These are phyloP conservation scores for Drosophila funebris DNA, from an alignment of 1,140 invertebrate genomes.

Conservation along the genomic window DNA sequence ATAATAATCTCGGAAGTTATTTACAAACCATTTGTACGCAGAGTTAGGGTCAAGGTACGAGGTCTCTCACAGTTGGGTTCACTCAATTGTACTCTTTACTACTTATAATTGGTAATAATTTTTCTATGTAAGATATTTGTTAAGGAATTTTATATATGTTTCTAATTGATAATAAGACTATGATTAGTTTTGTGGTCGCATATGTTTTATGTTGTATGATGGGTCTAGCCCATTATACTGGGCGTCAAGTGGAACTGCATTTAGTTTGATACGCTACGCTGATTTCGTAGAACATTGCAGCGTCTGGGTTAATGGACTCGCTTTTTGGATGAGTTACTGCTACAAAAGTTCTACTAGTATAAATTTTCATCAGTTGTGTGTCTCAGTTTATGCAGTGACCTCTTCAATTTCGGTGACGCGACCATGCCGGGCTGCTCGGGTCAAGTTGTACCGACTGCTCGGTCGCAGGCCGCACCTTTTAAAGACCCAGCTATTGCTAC, in stretches of 20 bases:
- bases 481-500: conserved; percentile 4
- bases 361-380: conserved; percentile 18
- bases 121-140: too few relatives aligned
- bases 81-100: too few relatives aligned
- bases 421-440: neutral
- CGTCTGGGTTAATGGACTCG: neutral
- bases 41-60: too few relatives aligned
- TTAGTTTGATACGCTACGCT: conserved; percentile 29
- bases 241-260: conserved; percentile 36
- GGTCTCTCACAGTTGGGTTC: too few relatives aligned
- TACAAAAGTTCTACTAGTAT: conserved; percentile 19
- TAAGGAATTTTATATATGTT: neutral
- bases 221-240: conserved; percentile 15
- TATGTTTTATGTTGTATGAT: neutral
- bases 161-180: neutral
- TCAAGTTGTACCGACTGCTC: conserved; percentile 7
- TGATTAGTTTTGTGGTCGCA: conserved; percentile 4
- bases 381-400: conserved; percentile 28
- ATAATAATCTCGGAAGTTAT: too few relatives aligned
- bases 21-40: too few relatives aligned
- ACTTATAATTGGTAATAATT: too few relatives aligned
- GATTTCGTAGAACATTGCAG: conserved; percentile 3
- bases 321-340: neutral
- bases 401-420: conserved; percentile 34
- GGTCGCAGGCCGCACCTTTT: conserved; percentile 8